Evolutionary conservation across 2,888 invertebrate genomes (phyloP), one percentile per base, ranked within the genome.

Genomic region (Desoria tigrina): DNA sequence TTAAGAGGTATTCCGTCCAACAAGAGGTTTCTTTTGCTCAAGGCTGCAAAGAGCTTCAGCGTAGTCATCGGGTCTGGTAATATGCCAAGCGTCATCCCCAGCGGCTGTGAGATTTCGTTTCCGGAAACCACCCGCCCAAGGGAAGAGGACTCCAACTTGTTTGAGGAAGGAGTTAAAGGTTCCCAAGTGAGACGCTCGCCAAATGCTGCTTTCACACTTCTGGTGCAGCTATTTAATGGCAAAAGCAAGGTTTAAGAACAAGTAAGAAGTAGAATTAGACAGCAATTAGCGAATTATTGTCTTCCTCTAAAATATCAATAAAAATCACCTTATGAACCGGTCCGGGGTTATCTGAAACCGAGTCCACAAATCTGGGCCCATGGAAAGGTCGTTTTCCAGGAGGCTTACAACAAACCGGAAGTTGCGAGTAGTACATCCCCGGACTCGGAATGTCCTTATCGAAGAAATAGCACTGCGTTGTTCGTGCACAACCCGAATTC

Each of bases 181-280:
- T 9, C 71, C 74, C 42, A 74, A 55, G 49, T 74, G 74, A 6
- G 68, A 65, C 6, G 61, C 72, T 49, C 71, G 60, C 74, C 72
- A 74, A 4, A 70, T 54, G 53, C 59, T 60, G 53, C 68, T 69
- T n/a, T 66, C 73, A 7, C n/a, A 21, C 58, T 74, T 74, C 27
- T 72, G 72, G 37, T 74, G 71, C 11, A 71, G 58, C 66, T 68
- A 23, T n/a, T n/a, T n/a, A n/a, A n/a, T n/a, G n/a, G 26, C 7
- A 6, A 53, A 6, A 49, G 24, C n/a, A n/a, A n/a, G n/a, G n/a
- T n/a, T n/a, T n/a, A n/a, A n/a, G n/a, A n/a, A n/a, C n/a, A 9
- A 49, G 21, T 49, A 18, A 49, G 7, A n/a, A n/a, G n/a, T n/a
- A n/a, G n/a, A n/a, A n/a, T n/a, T n/a, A n/a, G n/a, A n/a, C n/a